Evolutionary conservation across 2,797 vertebrate genomes (phyloP).

Genomic region (Aldrovandia affinis): DNA sequence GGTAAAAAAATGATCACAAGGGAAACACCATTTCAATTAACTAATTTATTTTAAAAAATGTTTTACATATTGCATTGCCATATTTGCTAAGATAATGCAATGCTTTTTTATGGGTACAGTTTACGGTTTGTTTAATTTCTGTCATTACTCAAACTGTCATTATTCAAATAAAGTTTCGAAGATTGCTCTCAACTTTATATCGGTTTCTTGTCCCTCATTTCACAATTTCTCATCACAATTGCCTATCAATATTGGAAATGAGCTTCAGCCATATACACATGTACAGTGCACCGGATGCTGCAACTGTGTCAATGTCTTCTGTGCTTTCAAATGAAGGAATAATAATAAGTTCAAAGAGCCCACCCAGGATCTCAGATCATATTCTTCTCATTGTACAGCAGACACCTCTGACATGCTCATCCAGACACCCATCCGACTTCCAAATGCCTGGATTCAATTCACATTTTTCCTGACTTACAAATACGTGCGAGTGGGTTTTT

Average conservation of each 20-base stretch:
- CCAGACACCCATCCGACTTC: not conserved
- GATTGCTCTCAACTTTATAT: too few relatives aligned
- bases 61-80: not conserved
- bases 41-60: not conserved
- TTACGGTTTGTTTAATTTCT: too few relatives aligned
- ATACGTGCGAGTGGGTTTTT: not conserved
- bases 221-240: too few relatives aligned
- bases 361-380: not conserved
- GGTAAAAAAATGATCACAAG: conserved; percentile 14
- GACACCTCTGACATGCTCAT: not conserved
- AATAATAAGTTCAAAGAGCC: not conserved
- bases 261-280: too few relatives aligned
- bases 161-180: too few relatives aligned
- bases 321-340: too few relatives aligned
- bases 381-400: not conserved
- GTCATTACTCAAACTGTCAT: too few relatives aligned
- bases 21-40: not conserved
- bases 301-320: too few relatives aligned
- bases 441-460: not conserved
- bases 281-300: too few relatives aligned
- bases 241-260: too few relatives aligned
- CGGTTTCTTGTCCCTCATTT: too few relatives aligned
- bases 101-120: not conserved
- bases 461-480: too few relatives aligned
- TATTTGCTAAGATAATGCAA: not conserved